Conservation (phyloP, 2,888 invertebrate species). For the Baccha elongata region DNA sequence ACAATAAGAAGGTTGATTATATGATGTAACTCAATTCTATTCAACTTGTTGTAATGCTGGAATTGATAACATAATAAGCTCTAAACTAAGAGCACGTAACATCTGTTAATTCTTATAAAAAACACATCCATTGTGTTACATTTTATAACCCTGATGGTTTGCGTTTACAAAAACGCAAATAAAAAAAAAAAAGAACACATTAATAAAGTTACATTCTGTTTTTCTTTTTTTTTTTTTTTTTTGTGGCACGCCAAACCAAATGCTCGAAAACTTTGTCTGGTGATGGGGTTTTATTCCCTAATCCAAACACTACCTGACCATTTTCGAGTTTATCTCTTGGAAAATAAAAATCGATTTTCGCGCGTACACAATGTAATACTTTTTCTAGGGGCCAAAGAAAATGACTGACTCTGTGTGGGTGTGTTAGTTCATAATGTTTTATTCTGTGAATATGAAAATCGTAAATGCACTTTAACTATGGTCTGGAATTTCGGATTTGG, state of each 20-base stretch:
- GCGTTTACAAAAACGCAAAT: slow-evolving; percentile 20
- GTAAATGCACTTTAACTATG: too few species aligned
- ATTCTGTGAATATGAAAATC: too few species aligned
- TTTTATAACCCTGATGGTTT: slow-evolving; percentile 35
- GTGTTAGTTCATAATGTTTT: too few species aligned
- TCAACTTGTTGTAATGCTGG: background rate
- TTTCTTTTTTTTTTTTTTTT: background rate
- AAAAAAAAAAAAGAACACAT: slow-evolving; percentile 11
- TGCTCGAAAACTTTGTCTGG: background rate
- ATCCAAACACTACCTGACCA: slow-evolving; percentile 27
- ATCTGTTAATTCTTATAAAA: slow-evolving; percentile 41
- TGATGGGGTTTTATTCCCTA: slow-evolving; percentile 2
- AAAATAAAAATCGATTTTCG: slow-evolving; percentile 6
- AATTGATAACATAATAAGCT: slow-evolving; percentile 15
- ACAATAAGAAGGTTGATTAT: too few species aligned
- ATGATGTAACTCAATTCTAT: slow-evolving; percentile 1
- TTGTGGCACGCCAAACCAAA: background rate
- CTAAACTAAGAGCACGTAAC: slow-evolving; percentile 30
- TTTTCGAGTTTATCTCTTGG: slow-evolving; percentile 9
- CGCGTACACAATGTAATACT: background rate
- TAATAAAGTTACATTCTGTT: slow-evolving; percentile 27
- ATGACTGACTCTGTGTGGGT: background rate
- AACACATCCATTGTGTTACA: slow-evolving; percentile 44
- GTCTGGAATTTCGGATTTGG: too few species aligned
- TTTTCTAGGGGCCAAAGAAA: background rate